phyloP scores from a whole-genome alignment of 2,797 vertebrate species.

The Steatocranus sp. region DNA sequence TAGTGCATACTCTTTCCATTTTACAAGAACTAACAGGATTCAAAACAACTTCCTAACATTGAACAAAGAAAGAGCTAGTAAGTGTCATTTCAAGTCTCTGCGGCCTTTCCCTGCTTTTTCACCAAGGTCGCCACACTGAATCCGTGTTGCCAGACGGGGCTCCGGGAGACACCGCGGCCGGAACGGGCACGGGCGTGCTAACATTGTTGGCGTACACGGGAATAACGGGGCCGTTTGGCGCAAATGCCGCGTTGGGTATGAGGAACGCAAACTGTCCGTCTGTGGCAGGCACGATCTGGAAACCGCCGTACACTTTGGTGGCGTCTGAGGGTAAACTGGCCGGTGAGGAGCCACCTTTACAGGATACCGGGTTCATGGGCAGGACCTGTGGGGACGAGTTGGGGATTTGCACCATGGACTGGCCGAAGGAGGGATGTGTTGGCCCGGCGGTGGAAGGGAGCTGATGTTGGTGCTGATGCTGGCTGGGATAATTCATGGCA shows the following conservation, averaged over 20 bases:
- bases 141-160: slow-evolving; percentile 85
- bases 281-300: slow-evolving; percentile 93
- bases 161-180: slow-evolving; percentile 79
- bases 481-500: slow-evolving; percentile 91
- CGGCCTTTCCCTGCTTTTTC: slow-evolving; percentile 51
- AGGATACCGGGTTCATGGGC: slow-evolving; percentile 80
- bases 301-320: slow-evolving; percentile 90
- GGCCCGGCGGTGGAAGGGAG: slow-evolving; percentile 74
- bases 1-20: slow-evolving; percentile 86
- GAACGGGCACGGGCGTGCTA: slow-evolving; percentile 72
- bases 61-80: slow-evolving; percentile 63
- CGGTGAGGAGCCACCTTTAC: slow-evolving; percentile 79
- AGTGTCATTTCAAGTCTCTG: slow-evolving; percentile 65
- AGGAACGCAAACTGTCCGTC: slow-evolving; percentile 99
- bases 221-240: slow-evolving; percentile 85
- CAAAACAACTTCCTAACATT: slow-evolving; percentile 62
- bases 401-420: slow-evolving; percentile 82
- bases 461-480: slow-evolving; percentile 85
- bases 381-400: slow-evolving; percentile 79
- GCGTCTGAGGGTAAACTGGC: slow-evolving; percentile 75
- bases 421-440: slow-evolving; percentile 78
- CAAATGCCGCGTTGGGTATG: slow-evolving; percentile 91
- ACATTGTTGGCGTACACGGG: slow-evolving; percentile 86
- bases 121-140: slow-evolving; percentile 98
- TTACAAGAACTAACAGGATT: slow-evolving; percentile 63